phyloP scores from a whole-genome alignment of 2,797 vertebrate genomes.

The Poeciliopsis infans region DNA sequence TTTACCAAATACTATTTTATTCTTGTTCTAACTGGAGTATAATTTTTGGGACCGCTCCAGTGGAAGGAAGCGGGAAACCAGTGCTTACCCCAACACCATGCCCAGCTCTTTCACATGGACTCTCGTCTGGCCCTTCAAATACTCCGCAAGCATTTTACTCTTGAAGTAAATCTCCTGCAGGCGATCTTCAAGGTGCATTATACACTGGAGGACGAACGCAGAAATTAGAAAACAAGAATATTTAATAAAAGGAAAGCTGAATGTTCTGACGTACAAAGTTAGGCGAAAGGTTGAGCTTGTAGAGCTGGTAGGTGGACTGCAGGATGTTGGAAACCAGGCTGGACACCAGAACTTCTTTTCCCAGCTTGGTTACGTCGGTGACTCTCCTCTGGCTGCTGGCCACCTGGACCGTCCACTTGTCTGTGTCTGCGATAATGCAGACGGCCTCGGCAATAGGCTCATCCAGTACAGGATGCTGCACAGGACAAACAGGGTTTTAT shows the following conservation, averaged over 20 bases:
- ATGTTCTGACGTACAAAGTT: constrained; percentile 89
- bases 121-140: constrained; percentile 96
- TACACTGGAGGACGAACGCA: constrained; percentile 81
- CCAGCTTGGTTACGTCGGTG: constrained; percentile 91
- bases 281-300: constrained; percentile 95
- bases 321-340: constrained; percentile 93
- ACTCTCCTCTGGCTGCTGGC: constrained; percentile 94
- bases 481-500: neutral
- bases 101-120: constrained; percentile 98
- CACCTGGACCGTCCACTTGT: constrained; percentile 97
- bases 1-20: too few relatives aligned
- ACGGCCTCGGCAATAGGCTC: constrained; percentile 98
- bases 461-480: constrained; percentile 95
- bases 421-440: constrained; percentile 97
- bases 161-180: constrained; percentile 99
- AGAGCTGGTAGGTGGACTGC: constrained; percentile 97
- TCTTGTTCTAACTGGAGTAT: too few relatives aligned
- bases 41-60: too few relatives aligned
- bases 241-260: neutral
- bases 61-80: neutral
- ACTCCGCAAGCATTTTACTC: constrained; percentile 97
- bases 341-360: constrained; percentile 97
- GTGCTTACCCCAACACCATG: constrained; percentile 92
- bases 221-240: neutral
- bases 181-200: constrained; percentile 98